Percentiles rank a stretch among this genome's conserved stretches.
Conservation (phyloP, 2,888 invertebrate species). For the Hypolimnas misippus region DNA sequence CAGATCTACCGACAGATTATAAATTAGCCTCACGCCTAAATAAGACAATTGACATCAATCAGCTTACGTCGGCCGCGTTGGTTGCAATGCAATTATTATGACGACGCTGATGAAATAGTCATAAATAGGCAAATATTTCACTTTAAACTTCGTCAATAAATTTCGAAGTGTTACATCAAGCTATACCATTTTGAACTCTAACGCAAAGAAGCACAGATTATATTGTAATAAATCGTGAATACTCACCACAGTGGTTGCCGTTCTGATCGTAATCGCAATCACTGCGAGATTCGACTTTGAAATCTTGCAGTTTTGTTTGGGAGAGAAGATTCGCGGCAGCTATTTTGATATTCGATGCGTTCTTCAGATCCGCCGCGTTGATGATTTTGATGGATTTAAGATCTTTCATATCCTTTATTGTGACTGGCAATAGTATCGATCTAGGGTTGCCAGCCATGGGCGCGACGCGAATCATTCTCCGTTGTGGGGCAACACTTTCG, state of each 20-base stretch:
- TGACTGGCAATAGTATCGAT: constrained; percentile 89
- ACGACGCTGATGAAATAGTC: constrained; percentile 15
- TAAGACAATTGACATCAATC: constrained; percentile 40
- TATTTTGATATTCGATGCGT: constrained; percentile 80
- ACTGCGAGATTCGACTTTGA: constrained; percentile 64
- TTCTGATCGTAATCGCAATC: constrained; percentile 72
- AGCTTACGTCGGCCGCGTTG: constrained; percentile 12
- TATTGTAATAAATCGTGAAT: neutral
- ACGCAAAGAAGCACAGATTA: neutral
- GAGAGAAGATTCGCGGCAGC: constrained; percentile 79
- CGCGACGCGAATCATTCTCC: constrained; percentile 73
- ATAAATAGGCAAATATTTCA: constrained; percentile 19
- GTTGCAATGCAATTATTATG: constrained; percentile 10
- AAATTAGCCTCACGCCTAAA: constrained; percentile 20
- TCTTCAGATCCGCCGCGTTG: constrained; percentile 85
- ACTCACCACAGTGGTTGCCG: constrained; percentile 70
- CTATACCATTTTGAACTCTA: constrained; percentile 12
- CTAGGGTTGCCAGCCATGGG: constrained; percentile 83
- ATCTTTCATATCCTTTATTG: constrained; percentile 87
- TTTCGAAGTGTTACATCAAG: neutral
- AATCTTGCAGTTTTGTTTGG: constrained; percentile 73
- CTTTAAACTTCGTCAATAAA: neutral
- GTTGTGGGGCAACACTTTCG: constrained; percentile 71
- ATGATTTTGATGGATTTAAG: constrained; percentile 89
- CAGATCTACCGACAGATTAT: constrained; percentile 29